Conservation (phyloP, 2,113 vertebrate species). For the Ciconia stormi region DNA sequence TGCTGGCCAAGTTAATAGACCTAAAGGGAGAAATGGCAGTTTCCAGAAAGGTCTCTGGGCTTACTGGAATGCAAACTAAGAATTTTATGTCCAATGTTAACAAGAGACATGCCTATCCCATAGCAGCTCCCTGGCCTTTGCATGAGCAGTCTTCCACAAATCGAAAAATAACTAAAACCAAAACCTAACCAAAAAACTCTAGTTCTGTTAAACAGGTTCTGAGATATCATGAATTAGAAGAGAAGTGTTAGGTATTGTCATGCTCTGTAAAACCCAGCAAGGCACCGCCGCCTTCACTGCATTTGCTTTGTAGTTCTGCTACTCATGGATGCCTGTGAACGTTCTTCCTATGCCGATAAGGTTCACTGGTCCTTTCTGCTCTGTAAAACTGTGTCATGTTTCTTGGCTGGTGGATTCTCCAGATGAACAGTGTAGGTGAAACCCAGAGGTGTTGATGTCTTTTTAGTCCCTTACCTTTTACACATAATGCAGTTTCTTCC, state of each 20-base stretch:
- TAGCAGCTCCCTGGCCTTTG: neutral
- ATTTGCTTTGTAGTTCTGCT: neutral
- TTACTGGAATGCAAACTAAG: neutral
- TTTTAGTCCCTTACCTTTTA: neutral
- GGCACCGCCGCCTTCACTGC: neutral
- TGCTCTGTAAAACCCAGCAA: neutral
- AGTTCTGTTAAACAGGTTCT: neutral
- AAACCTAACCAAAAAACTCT: neutral
- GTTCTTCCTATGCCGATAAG: neutral
- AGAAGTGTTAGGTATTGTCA: neutral
- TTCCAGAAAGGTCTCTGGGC: neutral
- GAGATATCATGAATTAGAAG: neutral
- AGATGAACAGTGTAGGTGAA: neutral
- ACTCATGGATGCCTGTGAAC: neutral
- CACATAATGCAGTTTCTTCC: neutral
- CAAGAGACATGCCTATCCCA: neutral
- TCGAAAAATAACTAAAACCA: neutral
- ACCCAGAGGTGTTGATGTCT: neutral
- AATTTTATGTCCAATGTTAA: neutral
- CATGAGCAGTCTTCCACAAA: neutral
- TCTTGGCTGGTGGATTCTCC: neutral
- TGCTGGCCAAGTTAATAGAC: neutral
- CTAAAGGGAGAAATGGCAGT: neutral
- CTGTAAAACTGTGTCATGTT: rapidly evolving
- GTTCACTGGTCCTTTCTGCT: neutral